Evolutionary conservation across 2,888 invertebrate species (phyloP).

Genomic region (Drosophila quasianomalipes): DNA sequence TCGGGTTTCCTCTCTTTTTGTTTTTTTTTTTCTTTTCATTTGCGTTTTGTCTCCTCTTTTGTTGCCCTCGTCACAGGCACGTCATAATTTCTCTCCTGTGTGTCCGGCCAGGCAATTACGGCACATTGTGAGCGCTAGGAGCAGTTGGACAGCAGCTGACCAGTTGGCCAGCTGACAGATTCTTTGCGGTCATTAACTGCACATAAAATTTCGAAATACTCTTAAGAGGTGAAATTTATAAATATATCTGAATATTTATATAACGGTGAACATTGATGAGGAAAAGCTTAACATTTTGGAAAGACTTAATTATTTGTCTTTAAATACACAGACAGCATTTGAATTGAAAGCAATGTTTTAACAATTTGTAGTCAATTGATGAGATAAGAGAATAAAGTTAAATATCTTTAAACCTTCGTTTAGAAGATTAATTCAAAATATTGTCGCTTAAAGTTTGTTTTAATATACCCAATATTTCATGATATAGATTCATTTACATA

Average conservation of each 20-base stretch:
- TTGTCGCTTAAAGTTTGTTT: background rate
- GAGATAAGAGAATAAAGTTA: background rate
- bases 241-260: background rate
- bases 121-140: constrained; percentile 23
- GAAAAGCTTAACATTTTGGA: background rate
- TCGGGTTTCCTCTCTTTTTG: constrained; percentile 20
- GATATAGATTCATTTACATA: background rate
- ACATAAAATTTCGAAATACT: constrained; percentile 20
- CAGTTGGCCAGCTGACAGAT: constrained; percentile 50
- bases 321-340: background rate
- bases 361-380: background rate
- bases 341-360: background rate
- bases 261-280: background rate
- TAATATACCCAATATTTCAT: background rate
- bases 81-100: constrained; percentile 53
- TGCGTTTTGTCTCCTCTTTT: constrained; percentile 25
- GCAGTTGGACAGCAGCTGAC: constrained; percentile 60
- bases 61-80: constrained; percentile 60
- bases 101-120: constrained; percentile 60
- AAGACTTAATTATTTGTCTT: background rate
- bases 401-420: background rate
- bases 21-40: background rate
- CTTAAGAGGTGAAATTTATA: background rate
- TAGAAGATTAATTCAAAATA: background rate
- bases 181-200: constrained; percentile 46